These are phyloP conservation scores for Clarias fuscus DNA, from an alignment of 2,797 vertebrate genomes.

Conservation along the genomic window DNA sequence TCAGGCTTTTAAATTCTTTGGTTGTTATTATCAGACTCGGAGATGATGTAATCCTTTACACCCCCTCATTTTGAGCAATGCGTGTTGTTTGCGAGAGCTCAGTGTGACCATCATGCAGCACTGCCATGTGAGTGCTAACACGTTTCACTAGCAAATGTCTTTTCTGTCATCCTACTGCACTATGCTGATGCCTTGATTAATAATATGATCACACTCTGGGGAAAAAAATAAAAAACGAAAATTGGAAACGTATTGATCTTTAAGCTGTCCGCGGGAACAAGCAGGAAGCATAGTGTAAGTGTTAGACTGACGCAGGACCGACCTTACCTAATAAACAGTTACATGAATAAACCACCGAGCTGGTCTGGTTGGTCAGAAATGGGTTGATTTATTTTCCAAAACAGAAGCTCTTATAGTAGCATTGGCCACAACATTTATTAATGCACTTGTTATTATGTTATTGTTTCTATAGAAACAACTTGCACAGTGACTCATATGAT, in stretches of 20 bases:
- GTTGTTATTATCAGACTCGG: conserved; percentile 25
- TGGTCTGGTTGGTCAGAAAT: not conserved
- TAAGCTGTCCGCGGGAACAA: not conserved
- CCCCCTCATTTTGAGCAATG: conserved; percentile 45
- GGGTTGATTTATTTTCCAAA: not conserved
- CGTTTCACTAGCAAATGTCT: not conserved
- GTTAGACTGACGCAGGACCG: not conserved
- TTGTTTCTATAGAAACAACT: conserved; percentile 15
- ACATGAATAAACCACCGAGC: not conserved
- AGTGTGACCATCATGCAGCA: conserved; percentile 36
- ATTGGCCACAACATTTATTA: not conserved
- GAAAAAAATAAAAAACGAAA: not conserved
- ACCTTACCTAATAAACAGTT: not conserved
- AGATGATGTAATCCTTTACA: conserved; percentile 44
- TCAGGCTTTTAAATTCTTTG: conserved; percentile 22
- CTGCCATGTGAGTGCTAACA: conserved; percentile 2
- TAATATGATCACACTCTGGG: not conserved
- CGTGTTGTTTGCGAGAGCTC: conserved; percentile 44
- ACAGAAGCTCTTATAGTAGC: not conserved
- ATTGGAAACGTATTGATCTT: not conserved
- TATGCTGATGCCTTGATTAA: not conserved
- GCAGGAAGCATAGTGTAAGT: not conserved
- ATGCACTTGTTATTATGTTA: not conserved
- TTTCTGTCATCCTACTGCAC: not conserved
- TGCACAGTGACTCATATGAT: not conserved